phyloP scores from a whole-genome alignment of 2,797 vertebrate genomes.

The Emys orbicularis region DNA sequence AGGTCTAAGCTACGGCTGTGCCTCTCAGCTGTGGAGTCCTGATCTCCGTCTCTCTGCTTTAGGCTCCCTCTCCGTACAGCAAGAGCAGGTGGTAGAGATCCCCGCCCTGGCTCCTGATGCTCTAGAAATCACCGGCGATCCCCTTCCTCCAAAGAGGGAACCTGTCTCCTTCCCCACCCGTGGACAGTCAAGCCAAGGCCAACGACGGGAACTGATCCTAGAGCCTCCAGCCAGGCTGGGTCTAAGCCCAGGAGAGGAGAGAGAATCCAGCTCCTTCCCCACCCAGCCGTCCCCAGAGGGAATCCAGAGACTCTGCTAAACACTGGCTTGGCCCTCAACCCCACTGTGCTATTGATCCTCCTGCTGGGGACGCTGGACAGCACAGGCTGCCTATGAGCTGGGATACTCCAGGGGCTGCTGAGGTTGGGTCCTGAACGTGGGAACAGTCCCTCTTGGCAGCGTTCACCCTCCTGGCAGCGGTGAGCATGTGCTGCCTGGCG shows the following conservation, averaged over 20 bases:
- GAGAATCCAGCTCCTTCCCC: background rate
- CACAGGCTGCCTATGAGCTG: background rate
- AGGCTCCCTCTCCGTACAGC: slow-evolving; percentile 79
- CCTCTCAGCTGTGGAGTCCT: background rate
- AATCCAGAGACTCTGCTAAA: background rate
- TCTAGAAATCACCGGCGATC: background rate
- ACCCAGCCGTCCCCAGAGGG: background rate
- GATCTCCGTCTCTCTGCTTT: slow-evolving; percentile 56
- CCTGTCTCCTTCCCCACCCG: background rate
- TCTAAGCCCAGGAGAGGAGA: background rate
- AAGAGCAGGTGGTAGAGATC: slow-evolving; percentile 77
- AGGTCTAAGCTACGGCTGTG: rapidly evolving
- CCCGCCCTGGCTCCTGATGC: background rate
- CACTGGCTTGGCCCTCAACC: background rate
- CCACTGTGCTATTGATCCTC: background rate
- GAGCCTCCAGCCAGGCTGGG: background rate
- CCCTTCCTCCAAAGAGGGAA: slow-evolving; percentile 7
- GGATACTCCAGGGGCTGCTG: background rate
- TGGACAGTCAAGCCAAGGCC: background rate
- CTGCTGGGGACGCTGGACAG: background rate
- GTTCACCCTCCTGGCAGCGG: too few species aligned
- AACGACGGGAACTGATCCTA: background rate
- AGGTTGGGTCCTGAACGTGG: background rate
- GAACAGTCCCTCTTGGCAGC: too few species aligned
- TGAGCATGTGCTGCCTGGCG: background rate